Evolutionary conservation across 2,113 vertebrate species (phyloP).

Genomic region (Cottus gobio): DNA sequence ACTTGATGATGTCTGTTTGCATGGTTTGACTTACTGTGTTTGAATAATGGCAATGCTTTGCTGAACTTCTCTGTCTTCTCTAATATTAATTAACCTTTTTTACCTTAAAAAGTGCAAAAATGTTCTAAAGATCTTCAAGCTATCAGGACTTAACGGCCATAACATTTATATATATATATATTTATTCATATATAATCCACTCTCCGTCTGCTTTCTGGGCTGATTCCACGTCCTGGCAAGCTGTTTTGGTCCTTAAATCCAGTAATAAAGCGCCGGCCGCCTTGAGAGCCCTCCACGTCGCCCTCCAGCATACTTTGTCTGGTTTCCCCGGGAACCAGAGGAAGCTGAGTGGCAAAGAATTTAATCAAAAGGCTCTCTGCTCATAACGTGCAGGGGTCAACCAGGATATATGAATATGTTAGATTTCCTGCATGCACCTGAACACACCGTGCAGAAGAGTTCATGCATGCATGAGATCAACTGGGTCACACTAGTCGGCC

Average conservation of each 20-base stretch:
- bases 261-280: constrained; percentile 31
- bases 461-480: too few relatives aligned
- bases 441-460: neutral
- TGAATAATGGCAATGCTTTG: constrained; percentile 60
- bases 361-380: neutral
- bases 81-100: too few relatives aligned
- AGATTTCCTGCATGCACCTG: neutral
- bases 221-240: constrained; percentile 64
- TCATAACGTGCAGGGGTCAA: neutral
- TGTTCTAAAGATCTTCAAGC: too few relatives aligned
- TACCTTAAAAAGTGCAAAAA: too few relatives aligned
- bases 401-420: neutral
- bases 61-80: constrained; percentile 47
- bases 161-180: too few relatives aligned
- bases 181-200: too few relatives aligned
- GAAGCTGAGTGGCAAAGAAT: constrained; percentile 1
- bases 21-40: constrained; percentile 72
- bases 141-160: too few relatives aligned
- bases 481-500: too few relatives aligned
- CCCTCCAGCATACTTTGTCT: constrained; percentile 43
- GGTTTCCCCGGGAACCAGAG: constrained; percentile 67
- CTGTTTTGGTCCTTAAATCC: constrained; percentile 58
- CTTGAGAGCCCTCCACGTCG: constrained; percentile 57
- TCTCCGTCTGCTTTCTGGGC: constrained; percentile 4
- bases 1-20: constrained; percentile 66